These are phyloP conservation scores for Polyodon spathula DNA, from an alignment of 2,113 vertebrate species.

Conservation along the genomic window DNA sequence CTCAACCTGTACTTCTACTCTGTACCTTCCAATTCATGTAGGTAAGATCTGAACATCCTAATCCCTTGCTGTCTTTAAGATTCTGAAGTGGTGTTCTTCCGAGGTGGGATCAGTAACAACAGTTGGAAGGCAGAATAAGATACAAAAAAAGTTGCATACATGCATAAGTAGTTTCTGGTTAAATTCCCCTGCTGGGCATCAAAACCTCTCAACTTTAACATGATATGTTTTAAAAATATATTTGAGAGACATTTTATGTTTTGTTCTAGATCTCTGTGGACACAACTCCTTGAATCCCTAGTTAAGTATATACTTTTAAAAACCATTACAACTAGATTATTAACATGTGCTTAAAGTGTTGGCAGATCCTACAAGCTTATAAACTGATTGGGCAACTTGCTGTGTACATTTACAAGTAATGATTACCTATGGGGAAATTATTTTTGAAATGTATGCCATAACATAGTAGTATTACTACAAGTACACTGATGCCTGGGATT, in stretches of 20 bases:
- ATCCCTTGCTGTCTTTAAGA: background rate
- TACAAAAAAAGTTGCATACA: background rate
- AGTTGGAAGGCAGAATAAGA: background rate
- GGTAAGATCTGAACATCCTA: background rate
- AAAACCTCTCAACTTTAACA: background rate
- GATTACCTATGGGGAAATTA: too few relatives aligned
- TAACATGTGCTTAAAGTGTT: background rate
- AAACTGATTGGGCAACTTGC: background rate
- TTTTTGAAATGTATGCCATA: background rate
- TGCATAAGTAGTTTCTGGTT: background rate
- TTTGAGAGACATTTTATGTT: background rate
- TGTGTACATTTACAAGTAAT: background rate
- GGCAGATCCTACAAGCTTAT: background rate
- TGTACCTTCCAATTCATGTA: background rate
- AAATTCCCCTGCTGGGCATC: background rate
- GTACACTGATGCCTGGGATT: background rate
- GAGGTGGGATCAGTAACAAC: background rate
- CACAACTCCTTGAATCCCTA: background rate
- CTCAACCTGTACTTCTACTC: conserved; percentile 6
- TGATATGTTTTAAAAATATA: background rate
- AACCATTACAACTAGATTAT: background rate
- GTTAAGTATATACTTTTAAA: background rate
- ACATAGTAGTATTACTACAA: background rate
- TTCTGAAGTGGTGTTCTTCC: background rate
- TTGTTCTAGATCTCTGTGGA: background rate